phyloP scores from a whole-genome alignment of 2,888 invertebrate genomes.

The Itoplectis maculator region DNA sequence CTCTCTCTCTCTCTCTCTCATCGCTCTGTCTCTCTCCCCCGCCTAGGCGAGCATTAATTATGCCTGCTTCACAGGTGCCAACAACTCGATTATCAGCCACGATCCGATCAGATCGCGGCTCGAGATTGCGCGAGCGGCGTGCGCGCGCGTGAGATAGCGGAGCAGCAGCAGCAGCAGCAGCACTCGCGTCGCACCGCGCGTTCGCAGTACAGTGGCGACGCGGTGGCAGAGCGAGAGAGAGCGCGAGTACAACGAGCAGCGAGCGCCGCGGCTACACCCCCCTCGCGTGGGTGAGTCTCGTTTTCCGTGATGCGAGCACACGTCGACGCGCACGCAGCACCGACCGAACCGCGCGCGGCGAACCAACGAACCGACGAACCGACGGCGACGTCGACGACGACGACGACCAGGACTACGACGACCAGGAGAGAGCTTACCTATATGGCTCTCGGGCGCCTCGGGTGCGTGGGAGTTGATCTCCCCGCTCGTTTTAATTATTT shows the following conservation, averaged over 20 bases:
- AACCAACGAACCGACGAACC: not conserved
- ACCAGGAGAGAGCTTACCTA: not conserved
- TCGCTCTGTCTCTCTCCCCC: slow-evolving; percentile 23
- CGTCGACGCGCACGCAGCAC: slow-evolving; percentile 33
- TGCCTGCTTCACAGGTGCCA: slow-evolving; percentile 82
- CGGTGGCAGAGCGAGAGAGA: not conserved
- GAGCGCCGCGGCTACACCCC: slow-evolving; percentile 35
- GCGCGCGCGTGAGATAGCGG: slow-evolving; percentile 60
- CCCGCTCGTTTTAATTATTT: slow-evolving; percentile 41
- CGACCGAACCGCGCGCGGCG: slow-evolving; percentile 1
- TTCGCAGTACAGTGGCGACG: slow-evolving; percentile 1
- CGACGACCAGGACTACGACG: not conserved
- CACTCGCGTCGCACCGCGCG: slow-evolving; percentile 25
- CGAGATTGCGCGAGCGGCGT: slow-evolving; percentile 74
- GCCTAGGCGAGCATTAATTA: slow-evolving; percentile 79
- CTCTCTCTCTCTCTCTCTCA: slow-evolving; percentile 11
- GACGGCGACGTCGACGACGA: no score
- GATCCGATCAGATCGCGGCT: slow-evolving; percentile 79
- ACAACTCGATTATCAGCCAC: slow-evolving; percentile 83
- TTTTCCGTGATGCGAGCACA: slow-evolving; percentile 56
- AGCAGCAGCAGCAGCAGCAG: not conserved
- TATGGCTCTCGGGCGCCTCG: not conserved
- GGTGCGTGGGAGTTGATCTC: slow-evolving; percentile 41
- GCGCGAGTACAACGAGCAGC: slow-evolving; percentile 3
- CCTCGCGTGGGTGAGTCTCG: slow-evolving; percentile 65